Evolutionary conservation across 64 coral and sea anemone genomes (phyloP), one percentile per base, ranked within the genome.

Genomic region (Platygyra sinensis): DNA sequence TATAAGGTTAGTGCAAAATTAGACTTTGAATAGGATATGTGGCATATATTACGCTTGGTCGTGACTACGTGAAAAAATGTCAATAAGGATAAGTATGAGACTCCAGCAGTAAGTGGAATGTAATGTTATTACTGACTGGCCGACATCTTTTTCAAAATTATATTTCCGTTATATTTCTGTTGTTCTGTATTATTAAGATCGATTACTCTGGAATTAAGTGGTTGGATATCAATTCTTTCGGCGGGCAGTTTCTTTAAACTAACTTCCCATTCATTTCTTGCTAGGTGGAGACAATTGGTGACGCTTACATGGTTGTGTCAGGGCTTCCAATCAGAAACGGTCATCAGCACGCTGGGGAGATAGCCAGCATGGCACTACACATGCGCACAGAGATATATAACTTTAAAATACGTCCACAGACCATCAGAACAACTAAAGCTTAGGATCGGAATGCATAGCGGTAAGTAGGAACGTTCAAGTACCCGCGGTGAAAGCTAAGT

Each of bases 291-390:
- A 96, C 94, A 20, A 96, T 96, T 32, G 94, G 94, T 18, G 94
- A 96, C 63, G 94, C 94, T 52, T 96, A 96, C 62, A 96, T 96
- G 94, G 94, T 96, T 2, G 94, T 92, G 1, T 96, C 94, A 2
- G 94, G 94, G 11, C 52, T 96, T 11, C 94, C 94, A 6, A 83
- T 86, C 52, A 73, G 94, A 28, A 96, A 96, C 31, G 86, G 80
- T 27, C 90, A 96, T 73, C 90, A 89, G 5, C 94, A 96, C 62
- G 94, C 90, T 10, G 90, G 90, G 2, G 94, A 96, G 46, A 96
- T 96, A 49, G 90, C 90, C 16, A 83, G 83, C 49, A 89, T 96
- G 90, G 94, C 94, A 9, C 30, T 96, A 52, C 86, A 73, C 16
- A 88, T 96, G 46, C 80, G 80, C 64, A 42, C 75, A 24, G 79